Conservation (phyloP, 2,888 invertebrate species). For the Autographa pulchrina region DNA sequence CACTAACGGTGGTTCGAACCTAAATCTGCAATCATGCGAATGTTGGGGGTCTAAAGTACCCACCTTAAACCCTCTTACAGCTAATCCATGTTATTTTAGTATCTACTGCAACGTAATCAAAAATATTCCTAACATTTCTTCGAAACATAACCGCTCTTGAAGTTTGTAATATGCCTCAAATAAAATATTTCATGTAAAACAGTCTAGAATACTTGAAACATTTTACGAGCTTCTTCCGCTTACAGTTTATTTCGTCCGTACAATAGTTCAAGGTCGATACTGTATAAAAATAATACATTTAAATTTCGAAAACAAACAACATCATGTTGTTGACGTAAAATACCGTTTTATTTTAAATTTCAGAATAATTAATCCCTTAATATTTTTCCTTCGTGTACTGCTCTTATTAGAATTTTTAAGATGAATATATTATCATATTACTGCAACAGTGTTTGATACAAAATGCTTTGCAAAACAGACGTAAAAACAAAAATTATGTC, state of each 20-base stretch:
- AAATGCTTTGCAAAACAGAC: slow-evolving; percentile 21
- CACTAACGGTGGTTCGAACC: not conserved
- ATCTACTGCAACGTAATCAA: not conserved
- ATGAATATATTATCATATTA: slow-evolving; percentile 6
- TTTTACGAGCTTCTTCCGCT: slow-evolving; percentile 12
- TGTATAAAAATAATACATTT: not conserved
- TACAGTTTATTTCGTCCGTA: slow-evolving; percentile 12
- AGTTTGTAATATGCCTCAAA: not conserved
- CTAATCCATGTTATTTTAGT: not conserved
- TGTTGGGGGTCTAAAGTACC: no score
- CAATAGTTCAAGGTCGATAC: slow-evolving; percentile 23
- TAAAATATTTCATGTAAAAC: not conserved
- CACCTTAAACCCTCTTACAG: no score
- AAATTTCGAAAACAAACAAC: slow-evolving; percentile 8
- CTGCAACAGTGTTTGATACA: slow-evolving; percentile 16
- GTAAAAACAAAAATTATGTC: slow-evolving; percentile 47
- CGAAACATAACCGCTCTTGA: not conserved
- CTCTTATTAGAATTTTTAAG: slow-evolving; percentile 1
- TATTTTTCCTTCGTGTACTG: not conserved
- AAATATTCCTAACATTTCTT: not conserved
- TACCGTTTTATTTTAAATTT: not conserved
- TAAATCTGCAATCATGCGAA: not conserved
- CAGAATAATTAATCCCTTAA: not conserved
- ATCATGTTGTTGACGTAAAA: not conserved
- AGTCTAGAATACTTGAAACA: slow-evolving; percentile 4